Evolutionary conservation across 2,797 vertebrate genomes (phyloP).

Genomic region (Hyperoplus immaculatus): DNA sequence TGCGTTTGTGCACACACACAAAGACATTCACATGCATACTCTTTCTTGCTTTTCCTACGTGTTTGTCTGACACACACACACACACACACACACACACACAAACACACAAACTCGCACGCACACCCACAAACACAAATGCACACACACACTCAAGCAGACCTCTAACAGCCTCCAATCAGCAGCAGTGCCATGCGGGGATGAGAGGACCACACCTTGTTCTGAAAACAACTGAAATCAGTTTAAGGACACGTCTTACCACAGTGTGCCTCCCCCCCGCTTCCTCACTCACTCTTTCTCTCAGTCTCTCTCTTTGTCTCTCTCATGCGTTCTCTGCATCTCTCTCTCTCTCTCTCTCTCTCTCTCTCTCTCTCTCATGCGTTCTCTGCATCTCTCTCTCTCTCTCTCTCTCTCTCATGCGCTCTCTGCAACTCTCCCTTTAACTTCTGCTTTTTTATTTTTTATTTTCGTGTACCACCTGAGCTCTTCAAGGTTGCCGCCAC

Average conservation of each 20-base stretch:
- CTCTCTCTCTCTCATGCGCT: constrained; percentile 8
- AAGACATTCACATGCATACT: constrained; percentile 19
- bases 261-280: constrained; percentile 16
- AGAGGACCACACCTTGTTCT: constrained; percentile 75
- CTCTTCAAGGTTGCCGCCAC: constrained; percentile 80
- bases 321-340: too few relatives aligned
- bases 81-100: constrained; percentile 32
- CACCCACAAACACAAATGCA: constrained; percentile 15
- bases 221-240: constrained; percentile 82
- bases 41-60: too few relatives aligned
- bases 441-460: constrained; percentile 63
- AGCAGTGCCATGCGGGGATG: constrained; percentile 64
- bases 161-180: constrained; percentile 74
- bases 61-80: constrained; percentile 2
- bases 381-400: constrained; percentile 3
- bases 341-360: neutral
- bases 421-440: constrained; percentile 19
- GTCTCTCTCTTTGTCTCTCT: too few relatives aligned
- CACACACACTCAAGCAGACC: constrained; percentile 29
- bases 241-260: constrained; percentile 72
- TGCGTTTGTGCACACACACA: constrained; percentile 49
- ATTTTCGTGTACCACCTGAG: constrained; percentile 69
- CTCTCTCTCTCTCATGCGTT: neutral
- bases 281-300: neutral
- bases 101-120: constrained; percentile 18